phyloP scores from a whole-genome alignment of 2,888 invertebrate genomes.

The Coelinius sp. region DNA sequence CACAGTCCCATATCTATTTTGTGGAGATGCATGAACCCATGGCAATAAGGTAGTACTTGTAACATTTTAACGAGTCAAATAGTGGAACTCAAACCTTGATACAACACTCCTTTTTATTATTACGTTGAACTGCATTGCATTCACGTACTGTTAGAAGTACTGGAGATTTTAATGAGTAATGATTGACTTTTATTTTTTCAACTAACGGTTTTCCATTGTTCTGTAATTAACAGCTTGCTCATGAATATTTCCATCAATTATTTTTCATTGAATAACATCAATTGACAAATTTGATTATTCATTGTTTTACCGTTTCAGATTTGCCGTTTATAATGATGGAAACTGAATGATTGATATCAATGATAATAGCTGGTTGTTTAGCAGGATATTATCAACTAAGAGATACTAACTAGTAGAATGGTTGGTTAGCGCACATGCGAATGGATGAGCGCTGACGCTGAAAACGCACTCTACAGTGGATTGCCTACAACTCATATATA shows the following conservation, averaged over 20 bases:
- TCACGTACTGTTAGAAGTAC: neutral
- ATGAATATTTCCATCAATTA: neutral
- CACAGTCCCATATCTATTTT: slow-evolving; percentile 47
- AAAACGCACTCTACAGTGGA: no score
- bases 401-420: no score
- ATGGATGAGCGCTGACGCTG: no score
- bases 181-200: neutral
- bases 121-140: slow-evolving; percentile 20
- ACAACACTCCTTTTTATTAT: slow-evolving; percentile 10
- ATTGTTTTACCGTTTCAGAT: no score
- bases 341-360: no score
- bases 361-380: no score
- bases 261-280: no score
- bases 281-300: no score
- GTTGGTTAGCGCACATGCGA: no score
- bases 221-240: neutral
- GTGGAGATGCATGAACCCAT: slow-evolving; percentile 30
- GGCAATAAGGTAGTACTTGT: slow-evolving; percentile 57
- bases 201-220: neutral
- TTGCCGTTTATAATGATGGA: no score
- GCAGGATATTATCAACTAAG: no score
- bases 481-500: no score
- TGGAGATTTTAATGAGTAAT: neutral
- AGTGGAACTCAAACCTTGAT: slow-evolving; percentile 37
- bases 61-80: slow-evolving; percentile 62